These are phyloP conservation scores for Pollimyrus isidori DNA, from an alignment of 2,113 vertebrate species.

Conservation along the genomic window DNA sequence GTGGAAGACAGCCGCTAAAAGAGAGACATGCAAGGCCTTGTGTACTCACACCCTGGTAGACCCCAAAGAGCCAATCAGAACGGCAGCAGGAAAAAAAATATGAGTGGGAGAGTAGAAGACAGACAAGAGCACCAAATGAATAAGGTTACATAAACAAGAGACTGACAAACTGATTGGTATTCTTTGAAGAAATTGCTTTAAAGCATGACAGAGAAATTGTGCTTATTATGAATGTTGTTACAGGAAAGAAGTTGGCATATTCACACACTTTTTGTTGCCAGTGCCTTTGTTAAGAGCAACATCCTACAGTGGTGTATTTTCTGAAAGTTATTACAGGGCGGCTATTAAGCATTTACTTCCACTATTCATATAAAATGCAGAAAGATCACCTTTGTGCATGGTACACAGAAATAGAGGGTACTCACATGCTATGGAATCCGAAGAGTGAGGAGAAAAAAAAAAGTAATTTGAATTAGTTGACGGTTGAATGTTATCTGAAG, in stretches of 20 bases:
- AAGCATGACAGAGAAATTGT: constrained; percentile 39
- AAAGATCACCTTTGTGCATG: background rate
- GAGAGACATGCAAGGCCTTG: background rate
- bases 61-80: constrained; percentile 38
- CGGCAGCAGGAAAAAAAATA: constrained; percentile 29
- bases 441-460: background rate
- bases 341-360: background rate
- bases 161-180: constrained; percentile 60
- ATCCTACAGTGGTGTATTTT: background rate
- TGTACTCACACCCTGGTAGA: constrained; percentile 60
- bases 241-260: constrained; percentile 64
- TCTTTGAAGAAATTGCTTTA: constrained; percentile 43
- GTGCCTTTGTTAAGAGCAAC: background rate
- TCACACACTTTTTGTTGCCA: constrained; percentile 57
- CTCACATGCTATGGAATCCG: constrained; percentile 61
- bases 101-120: constrained; percentile 39
- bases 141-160: constrained; percentile 64
- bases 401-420: constrained; percentile 30
- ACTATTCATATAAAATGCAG: background rate
- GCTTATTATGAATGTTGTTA: constrained; percentile 49
- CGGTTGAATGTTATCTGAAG: background rate
- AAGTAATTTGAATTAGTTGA: background rate
- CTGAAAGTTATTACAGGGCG: background rate
- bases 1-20: background rate
- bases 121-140: constrained; percentile 47